Base-by-base conservation (phyloP, 1,140 invertebrate genomes). In the Euura lappo region DNA sequence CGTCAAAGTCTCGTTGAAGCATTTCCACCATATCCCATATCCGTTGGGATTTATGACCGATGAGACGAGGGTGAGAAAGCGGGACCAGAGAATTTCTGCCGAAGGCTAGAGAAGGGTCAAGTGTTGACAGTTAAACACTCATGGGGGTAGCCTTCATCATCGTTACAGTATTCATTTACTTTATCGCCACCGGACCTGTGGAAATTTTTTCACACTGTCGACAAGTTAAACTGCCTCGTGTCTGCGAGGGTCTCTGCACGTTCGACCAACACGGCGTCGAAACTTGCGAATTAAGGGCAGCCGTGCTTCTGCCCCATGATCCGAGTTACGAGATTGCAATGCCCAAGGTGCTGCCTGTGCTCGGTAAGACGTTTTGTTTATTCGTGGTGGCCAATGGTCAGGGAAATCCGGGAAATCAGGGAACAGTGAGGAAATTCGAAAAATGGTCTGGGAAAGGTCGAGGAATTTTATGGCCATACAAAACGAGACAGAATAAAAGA, bases 271-370 rank as follows among this genome's bases (percentile, higher is more conserved):
- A 75, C 60, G 78, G 76, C 11, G 60, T 69, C 7, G 28, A 76
- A 2, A 76, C 75, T 5, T 86, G 85, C 71, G 83, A 86, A 66
- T 72, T 86, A 1, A 76, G 84, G 66, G 79, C 82, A 6, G 84
- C 83, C 28, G 79, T 86, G 6, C 70, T 86, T 1, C 71, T 86
- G 2, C 82, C 84, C 2, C 72, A 71, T 5, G 79, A 86, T 65
- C 71, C 81, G 1, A 74, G 69, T 60, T 86, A 78, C 65, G 84
- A 85, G 11, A 84, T 85, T 8, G 81, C 83, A 2, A 70, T 85
- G 60, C 71, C 74, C 0, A 85, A 84, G 66, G 85, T 86, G 65
- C 75, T 82, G 8, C 85, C 85, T 4, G 83, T 86, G 1, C 76
- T 86, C 2, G 84, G 85, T 85, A 69, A 83, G 81, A 42, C 8